These are phyloP conservation scores for Blera fallax DNA, from an alignment of 2,888 invertebrate species.

Conservation along the genomic window DNA sequence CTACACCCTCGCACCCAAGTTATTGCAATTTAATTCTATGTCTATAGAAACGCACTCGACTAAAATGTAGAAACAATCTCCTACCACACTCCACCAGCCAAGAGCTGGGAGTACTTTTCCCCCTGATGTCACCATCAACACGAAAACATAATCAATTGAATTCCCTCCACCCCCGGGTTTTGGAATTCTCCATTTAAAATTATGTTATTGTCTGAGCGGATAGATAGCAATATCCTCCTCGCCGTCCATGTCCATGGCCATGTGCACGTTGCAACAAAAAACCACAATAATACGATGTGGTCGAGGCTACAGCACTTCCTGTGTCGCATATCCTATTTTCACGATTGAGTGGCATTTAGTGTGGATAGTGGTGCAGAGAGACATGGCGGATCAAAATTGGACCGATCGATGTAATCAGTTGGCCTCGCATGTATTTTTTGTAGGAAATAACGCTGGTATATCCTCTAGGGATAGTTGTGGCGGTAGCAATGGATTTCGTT, in stretches of 20 bases:
- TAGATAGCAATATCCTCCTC: constrained; percentile 10
- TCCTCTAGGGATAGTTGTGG: constrained; percentile 36
- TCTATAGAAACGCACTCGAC: constrained; percentile 12
- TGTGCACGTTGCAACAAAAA: constrained; percentile 37
- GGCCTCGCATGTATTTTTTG: not conserved
- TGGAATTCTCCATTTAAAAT: constrained; percentile 34
- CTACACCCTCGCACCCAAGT: constrained; percentile 7
- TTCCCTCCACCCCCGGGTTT: not conserved
- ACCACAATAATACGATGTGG: constrained; percentile 52
- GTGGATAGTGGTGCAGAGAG: constrained; percentile 7
- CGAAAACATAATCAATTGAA: constrained; percentile 57
- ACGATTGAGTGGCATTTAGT: constrained; percentile 47
- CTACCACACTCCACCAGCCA: not conserved
- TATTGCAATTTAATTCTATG: constrained; percentile 51
- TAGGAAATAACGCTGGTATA: constrained; percentile 30
- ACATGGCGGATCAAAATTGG: constrained; percentile 18
- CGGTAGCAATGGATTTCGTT: constrained; percentile 15
- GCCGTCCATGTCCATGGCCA: not conserved
- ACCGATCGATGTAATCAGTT: constrained; percentile 58
- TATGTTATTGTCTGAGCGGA: constrained; percentile 53
- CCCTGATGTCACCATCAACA: constrained; percentile 46
- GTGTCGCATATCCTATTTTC: constrained; percentile 50
- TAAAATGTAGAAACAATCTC: constrained; percentile 28
- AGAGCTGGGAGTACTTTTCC: not conserved
- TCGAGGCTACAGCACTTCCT: constrained; percentile 2